Conservation (phyloP, 1,140 invertebrate genomes). For the Formica exsecta region DNA sequence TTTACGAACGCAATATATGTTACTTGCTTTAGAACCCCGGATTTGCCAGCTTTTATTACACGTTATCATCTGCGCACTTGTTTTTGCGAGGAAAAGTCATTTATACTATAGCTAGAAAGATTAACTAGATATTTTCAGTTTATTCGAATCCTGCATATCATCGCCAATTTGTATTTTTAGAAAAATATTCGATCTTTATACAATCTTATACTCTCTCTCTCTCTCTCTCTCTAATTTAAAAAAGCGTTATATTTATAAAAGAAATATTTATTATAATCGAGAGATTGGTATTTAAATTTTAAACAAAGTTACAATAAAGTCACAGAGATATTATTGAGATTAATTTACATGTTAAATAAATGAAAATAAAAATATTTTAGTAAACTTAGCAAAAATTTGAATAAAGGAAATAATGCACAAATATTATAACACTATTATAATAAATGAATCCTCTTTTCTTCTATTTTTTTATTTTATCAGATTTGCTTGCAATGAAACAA, state of each 20-base stretch:
- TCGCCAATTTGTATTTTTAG: background rate
- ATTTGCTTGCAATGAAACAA: background rate
- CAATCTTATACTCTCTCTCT: background rate
- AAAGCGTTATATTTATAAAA: background rate
- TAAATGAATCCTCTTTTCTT: background rate
- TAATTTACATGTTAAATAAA: background rate
- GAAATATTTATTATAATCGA: background rate
- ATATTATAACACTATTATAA: background rate
- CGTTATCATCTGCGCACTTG: conserved; percentile 48
- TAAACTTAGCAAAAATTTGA: background rate
- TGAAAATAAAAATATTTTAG: background rate
- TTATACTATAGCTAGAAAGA: conserved; percentile 7
- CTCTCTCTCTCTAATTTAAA: background rate
- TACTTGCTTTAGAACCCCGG: conserved; percentile 13
- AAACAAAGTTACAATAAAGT: background rate
- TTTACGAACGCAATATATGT: conserved; percentile 23
- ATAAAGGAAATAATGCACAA: background rate
- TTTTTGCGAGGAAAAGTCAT: conserved; percentile 41
- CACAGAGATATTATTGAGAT: background rate
- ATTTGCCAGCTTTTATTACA: conserved; percentile 49
- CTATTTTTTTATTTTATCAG: background rate
- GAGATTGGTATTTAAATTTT: background rate
- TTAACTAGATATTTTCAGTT: conserved; percentile 37
- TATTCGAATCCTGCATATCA: background rate
- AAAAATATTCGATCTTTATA: background rate